phyloP scores from a whole-genome alignment of 1,140 invertebrate genomes.

The Penaeus chinensis region DNA sequence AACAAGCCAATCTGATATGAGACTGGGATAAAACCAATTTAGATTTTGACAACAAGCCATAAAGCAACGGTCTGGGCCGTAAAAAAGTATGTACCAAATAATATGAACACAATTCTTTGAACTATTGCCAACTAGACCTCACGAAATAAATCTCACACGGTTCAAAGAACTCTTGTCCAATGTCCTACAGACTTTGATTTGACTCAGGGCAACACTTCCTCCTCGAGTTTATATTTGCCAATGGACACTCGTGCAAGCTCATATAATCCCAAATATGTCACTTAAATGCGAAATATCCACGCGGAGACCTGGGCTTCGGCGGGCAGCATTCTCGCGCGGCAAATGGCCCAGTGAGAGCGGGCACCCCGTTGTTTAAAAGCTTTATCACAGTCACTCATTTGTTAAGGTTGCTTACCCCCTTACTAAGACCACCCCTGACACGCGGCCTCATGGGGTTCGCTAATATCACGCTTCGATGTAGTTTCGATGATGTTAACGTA shows the following conservation, averaged over 20 bases:
- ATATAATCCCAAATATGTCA: conserved; percentile 44
- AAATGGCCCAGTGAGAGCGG: conserved; percentile 27
- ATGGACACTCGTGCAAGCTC: conserved; percentile 27
- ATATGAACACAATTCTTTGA: conserved; percentile 10
- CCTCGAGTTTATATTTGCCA: conserved; percentile 39
- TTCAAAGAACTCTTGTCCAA: not conserved
- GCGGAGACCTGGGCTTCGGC: not conserved
- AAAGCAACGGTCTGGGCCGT: conserved; percentile 16
- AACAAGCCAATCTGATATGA: conserved; percentile 3
- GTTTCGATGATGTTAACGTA: not conserved
- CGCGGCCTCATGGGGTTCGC: conserved; percentile 39
- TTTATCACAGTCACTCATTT: conserved; percentile 51
- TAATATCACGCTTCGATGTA: conserved; percentile 48
- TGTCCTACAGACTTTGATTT: not conserved
- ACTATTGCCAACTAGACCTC: not conserved
- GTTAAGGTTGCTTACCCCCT: conserved; percentile 39
- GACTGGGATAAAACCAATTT: conserved; percentile 18
- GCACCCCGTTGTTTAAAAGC: conserved; percentile 39
- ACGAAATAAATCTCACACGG: not conserved
- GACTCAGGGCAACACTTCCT: conserved; percentile 3
- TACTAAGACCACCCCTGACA: conserved; percentile 22
- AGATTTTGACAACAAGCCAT: conserved; percentile 42
- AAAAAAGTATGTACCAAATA: conserved; percentile 36
- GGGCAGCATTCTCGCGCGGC: conserved; percentile 33
- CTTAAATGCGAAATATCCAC: conserved; percentile 38